Evolutionary conservation across 2,888 invertebrate genomes (phyloP), one percentile per base, ranked within the genome.

Genomic region (Ophion costatus): DNA sequence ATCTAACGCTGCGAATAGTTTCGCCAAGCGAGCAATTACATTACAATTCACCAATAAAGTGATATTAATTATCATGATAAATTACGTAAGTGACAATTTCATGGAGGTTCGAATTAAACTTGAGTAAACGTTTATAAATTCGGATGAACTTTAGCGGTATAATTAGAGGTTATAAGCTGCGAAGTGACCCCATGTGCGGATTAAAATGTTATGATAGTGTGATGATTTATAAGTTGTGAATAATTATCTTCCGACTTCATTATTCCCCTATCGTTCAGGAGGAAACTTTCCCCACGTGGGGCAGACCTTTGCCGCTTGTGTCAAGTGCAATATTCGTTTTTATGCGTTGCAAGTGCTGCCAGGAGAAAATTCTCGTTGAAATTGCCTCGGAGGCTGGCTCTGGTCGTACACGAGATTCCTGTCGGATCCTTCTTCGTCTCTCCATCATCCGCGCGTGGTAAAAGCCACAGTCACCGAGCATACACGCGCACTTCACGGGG

Each of bases 311-410:
- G 63, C 24, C 57, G 17, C 29, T 78, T 45, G 56, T 70, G 78
- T 78, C 69, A 70, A 78, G 78, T 70, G 69, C 69, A 67, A n/a
- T 77, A 57, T 59, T 24, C 42, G 10, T 29, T 78, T 69, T 51
- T 69, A 42, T 38, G 59, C n/a, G 20, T 59, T 78, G 57, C 57
- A 73, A 80, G 20, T 66, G 20, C n/a, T 51, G 61, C 45, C 42
- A 70, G 20, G 67, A 77, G 59, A 77, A 77, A 57, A 42, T 64
- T 59, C 38, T 45, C 22, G 57, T 14, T 59, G 57, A 11, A 61
- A 33, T 74, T 38, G 69, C 78, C 69, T 73, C 56, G n/a, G 63
- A 74, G 51, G 57, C 57, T 24, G 59, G 20, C 59, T 38, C n/a
- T 51, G 59, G 38, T 22, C 80, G 56, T 61, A 59, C 51, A 61